phyloP scores from a whole-genome alignment of 2,113 vertebrate genomes.

The Anser cygnoides region DNA sequence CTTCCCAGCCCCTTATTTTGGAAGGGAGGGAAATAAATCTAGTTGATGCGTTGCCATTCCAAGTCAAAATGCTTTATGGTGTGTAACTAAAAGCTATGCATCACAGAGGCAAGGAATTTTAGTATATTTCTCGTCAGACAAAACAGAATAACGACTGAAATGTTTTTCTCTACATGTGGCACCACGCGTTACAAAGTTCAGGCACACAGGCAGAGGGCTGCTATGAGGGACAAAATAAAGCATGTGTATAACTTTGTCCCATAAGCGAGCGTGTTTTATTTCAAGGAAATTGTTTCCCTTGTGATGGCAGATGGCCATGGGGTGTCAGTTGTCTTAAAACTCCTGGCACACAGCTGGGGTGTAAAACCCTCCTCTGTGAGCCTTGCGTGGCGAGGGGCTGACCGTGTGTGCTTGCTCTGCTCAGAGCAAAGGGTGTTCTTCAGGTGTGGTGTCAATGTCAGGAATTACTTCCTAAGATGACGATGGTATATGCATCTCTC shows the following conservation, averaged over 20 bases:
- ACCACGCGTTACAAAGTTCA: neutral
- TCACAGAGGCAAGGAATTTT: neutral
- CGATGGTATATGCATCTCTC: neutral
- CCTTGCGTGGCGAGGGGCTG: neutral
- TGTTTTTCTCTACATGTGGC: neutral
- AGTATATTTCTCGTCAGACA: neutral
- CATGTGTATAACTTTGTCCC: neutral
- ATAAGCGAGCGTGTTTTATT: neutral
- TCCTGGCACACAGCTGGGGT: neutral
- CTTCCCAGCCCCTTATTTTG: neutral
- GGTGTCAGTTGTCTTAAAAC: neutral
- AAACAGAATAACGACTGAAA: neutral
- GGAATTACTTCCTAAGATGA: neutral
- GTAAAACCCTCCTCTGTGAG: neutral
- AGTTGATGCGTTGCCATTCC: neutral
- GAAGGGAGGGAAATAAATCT: neutral
- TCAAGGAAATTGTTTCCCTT: neutral
- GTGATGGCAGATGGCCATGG: neutral
- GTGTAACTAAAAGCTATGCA: neutral
- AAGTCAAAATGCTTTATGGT: neutral
- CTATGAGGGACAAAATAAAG: neutral
- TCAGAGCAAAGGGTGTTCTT: neutral
- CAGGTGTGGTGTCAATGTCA: neutral
- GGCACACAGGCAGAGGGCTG: neutral
- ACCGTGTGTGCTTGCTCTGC: neutral